Evolutionary conservation across 2,113 vertebrate genomes (phyloP), one percentile per base, ranked within the genome.

Genomic region (Oncorhynchus clarkii): DNA sequence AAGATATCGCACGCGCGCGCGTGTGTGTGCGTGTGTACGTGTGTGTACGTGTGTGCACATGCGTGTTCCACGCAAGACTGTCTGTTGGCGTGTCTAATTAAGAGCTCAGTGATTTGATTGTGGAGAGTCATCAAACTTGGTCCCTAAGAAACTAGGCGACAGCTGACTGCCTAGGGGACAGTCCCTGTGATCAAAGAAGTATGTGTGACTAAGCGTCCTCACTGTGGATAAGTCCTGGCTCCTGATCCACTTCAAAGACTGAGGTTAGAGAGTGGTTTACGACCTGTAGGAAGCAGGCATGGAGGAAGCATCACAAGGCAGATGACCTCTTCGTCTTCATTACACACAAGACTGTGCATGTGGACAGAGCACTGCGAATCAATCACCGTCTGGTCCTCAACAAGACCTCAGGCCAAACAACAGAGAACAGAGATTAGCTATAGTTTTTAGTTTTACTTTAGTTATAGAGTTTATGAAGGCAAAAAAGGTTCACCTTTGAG

Each of bases 201-300:
- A 31, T 8, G 59, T 51, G 48, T 75, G 69, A 68, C 62, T 57
- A 73, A 77, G 45, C 59, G 1, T 5, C 14, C 60, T 73, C n/a
- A 9, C 57, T 14, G 26, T 51, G 67, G 65, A 34, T n/a, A n/a
- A 22, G 18, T n/a, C 16, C 39, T 13, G 34, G 34, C 72, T 65
- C 27, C 22, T 78, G 27, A n/a, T n/a, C n/a, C 60, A 22, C 29
- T 45, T 65, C 39, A 70, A 16, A 68, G 26, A 75, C 45, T 22
- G 34, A 71, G 65, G 71, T 62, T 78, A 78, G 74, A 71, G 80
- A 81, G 72, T 71, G 59, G 9, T 76, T 74, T n/a, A 59, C 60
- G 69, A 74, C 67, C 71, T 64, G 67, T n/a, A 29, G 48, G 72
- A n/a, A n/a, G n/a, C n/a, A 29, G 24, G 22, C 51, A 54, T 54